A percentile compares a stretch with the other conserved stretches of the same genome.
phyloP scores from a whole-genome alignment of 1,140 invertebrate species.

The Harpegnathos saltator region DNA sequence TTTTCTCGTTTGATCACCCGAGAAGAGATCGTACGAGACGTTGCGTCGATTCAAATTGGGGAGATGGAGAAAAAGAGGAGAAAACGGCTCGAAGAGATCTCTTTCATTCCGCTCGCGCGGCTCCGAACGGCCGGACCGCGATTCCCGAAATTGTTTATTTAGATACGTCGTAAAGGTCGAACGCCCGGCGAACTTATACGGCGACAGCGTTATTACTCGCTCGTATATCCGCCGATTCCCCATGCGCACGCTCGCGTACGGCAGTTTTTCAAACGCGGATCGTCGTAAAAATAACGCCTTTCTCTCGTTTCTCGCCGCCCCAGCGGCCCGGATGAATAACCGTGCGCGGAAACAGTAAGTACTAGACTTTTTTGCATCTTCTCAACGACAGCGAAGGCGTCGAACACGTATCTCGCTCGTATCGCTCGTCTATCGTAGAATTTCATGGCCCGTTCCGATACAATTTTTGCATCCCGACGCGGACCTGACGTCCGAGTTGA shows the following conservation, averaged over 20 bases:
- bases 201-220: slow-evolving; percentile 15
- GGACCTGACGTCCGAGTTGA: too few species aligned
- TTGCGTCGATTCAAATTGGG: slow-evolving; percentile 17
- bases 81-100: neutral
- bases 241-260: too few species aligned
- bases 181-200: neutral
- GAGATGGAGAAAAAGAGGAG: too few species aligned
- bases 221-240: neutral
- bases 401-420: slow-evolving; percentile 28
- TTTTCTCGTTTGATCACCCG: neutral
- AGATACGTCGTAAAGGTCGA: slow-evolving; percentile 10
- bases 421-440: slow-evolving; percentile 35
- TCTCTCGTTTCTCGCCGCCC: too few species aligned
- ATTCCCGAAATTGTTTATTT: slow-evolving; percentile 28
- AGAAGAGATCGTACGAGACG: neutral
- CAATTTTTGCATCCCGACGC: too few species aligned
- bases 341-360: neutral
- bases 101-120: neutral
- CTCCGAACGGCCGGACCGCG: neutral
- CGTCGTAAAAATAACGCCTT: slow-evolving; percentile 29
- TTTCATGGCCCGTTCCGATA: slow-evolving; percentile 30
- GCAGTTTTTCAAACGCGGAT: neutral
- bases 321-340: neutral
- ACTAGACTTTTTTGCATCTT: slow-evolving; percentile 13
- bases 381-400: slow-evolving; percentile 10